phyloP scores from a whole-genome alignment of 2,797 vertebrate genomes.

The Eulemur mongoz region DNA sequence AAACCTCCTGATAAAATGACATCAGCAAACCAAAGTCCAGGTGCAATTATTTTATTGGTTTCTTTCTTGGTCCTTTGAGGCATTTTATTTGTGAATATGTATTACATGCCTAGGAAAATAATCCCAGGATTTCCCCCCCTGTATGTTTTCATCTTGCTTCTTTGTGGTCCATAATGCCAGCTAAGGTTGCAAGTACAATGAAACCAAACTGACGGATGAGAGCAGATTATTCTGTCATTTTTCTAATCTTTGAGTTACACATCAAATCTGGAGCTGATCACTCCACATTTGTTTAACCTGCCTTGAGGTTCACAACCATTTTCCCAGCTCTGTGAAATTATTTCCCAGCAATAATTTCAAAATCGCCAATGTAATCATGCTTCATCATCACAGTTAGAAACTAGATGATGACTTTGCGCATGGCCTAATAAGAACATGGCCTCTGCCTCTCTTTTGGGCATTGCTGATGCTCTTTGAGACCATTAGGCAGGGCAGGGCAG shows the following conservation, averaged over 20 bases:
- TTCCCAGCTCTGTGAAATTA: background rate
- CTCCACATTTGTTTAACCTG: background rate
- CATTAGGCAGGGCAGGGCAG: background rate
- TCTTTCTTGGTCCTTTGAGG: background rate
- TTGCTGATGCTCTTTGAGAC: background rate
- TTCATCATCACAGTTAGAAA: background rate
- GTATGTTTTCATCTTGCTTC: background rate
- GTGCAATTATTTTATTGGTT: background rate
- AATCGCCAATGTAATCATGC: background rate
- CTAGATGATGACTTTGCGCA: background rate
- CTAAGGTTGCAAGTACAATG: background rate
- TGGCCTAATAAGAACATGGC: background rate
- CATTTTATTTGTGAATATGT: background rate
- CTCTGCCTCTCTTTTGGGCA: background rate
- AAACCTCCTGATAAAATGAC: background rate
- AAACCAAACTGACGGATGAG: background rate
- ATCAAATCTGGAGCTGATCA: background rate
- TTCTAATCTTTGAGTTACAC: background rate
- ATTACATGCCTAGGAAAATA: background rate
- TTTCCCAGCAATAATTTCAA: background rate
- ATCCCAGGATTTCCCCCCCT: background rate
- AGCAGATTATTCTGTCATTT: background rate
- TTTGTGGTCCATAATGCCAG: background rate
- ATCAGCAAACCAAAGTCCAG: background rate
- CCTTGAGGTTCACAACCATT: background rate